Evolutionary conservation across 2,888 invertebrate species (phyloP).

Genomic region (Eumacrocentrus americanus): DNA sequence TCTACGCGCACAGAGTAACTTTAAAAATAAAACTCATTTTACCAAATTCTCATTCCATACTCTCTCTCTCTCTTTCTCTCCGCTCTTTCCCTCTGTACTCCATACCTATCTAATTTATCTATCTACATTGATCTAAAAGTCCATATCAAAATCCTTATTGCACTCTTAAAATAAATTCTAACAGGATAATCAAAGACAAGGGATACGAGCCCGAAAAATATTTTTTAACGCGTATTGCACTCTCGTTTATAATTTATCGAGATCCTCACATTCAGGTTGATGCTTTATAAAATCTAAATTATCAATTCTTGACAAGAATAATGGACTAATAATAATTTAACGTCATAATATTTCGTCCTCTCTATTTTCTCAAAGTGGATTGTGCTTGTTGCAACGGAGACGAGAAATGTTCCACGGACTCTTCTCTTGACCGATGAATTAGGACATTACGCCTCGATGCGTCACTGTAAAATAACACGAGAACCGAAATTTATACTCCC

Average conservation of each 20-base stretch:
- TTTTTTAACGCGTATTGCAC: constrained; percentile 46
- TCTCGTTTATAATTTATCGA: neutral
- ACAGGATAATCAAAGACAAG: constrained; percentile 22
- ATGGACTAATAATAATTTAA: neutral
- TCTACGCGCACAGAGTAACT: no score
- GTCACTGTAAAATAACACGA: constrained; percentile 57
- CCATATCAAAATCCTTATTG: constrained; percentile 44
- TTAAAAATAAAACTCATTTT: no score
- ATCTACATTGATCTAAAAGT: constrained; percentile 24
- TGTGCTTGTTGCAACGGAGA: constrained; percentile 58
- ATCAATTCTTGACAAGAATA: no score
- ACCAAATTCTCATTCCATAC: neutral
- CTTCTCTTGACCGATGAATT: constrained; percentile 45
- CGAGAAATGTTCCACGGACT: constrained; percentile 45
- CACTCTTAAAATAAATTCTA: constrained; percentile 43
- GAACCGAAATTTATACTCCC: constrained; percentile 36
- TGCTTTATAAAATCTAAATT: constrained; percentile 1
- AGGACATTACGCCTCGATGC: constrained; percentile 50
- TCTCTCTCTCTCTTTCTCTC: neutral
- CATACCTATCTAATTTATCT: constrained; percentile 7
- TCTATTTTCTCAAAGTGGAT: constrained; percentile 40
- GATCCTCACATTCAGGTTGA: neutral
- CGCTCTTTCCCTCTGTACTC: no score
- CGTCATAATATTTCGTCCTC: constrained; percentile 18
- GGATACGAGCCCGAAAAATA: neutral